A percentile compares a stretch with the other conserved stretches of the same genome.
These are phyloP conservation scores for Hypolimnas misippus DNA, from an alignment of 2,888 invertebrate species.

Conservation along the genomic window DNA sequence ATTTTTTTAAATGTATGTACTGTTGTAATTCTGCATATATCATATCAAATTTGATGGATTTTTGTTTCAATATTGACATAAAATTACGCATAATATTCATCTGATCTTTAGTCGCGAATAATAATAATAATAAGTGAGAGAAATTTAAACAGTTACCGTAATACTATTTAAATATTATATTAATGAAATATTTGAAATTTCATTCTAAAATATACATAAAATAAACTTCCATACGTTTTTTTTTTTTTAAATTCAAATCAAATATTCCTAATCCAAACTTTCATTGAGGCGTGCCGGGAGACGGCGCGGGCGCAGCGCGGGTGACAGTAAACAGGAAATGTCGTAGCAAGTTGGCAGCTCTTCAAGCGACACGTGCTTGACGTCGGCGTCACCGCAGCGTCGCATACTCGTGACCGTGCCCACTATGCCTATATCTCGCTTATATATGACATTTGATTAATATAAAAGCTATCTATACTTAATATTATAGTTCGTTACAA, in stretches of 20 bases:
- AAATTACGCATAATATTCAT: background rate
- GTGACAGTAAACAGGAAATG: constrained; percentile 74
- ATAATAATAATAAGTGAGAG: no score
- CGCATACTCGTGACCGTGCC: constrained; percentile 13
- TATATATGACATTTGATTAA: background rate
- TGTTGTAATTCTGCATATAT: background rate
- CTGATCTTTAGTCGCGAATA: background rate
- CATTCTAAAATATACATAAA: no score
- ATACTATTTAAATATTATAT: background rate
- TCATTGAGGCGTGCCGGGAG: constrained; percentile 47
- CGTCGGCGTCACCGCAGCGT: constrained; percentile 28
- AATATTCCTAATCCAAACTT: constrained; percentile 25
- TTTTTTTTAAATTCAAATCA: background rate
- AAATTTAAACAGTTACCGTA: background rate
- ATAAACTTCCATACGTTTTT: no score
- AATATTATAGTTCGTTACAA: no score
- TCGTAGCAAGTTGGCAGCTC: constrained; percentile 71
- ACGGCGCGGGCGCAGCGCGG: constrained; percentile 49
- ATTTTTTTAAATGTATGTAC: background rate
- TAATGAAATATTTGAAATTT: no score
- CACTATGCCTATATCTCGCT: constrained; percentile 4
- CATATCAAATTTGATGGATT: background rate
- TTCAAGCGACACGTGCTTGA: constrained; percentile 69
- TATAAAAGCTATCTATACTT: background rate
- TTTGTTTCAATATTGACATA: background rate